Percentiles rank a stretch among this genome's conserved stretches.
Conservation (phyloP, 2,797 vertebrate genomes). For the Tapera naevia region DNA sequence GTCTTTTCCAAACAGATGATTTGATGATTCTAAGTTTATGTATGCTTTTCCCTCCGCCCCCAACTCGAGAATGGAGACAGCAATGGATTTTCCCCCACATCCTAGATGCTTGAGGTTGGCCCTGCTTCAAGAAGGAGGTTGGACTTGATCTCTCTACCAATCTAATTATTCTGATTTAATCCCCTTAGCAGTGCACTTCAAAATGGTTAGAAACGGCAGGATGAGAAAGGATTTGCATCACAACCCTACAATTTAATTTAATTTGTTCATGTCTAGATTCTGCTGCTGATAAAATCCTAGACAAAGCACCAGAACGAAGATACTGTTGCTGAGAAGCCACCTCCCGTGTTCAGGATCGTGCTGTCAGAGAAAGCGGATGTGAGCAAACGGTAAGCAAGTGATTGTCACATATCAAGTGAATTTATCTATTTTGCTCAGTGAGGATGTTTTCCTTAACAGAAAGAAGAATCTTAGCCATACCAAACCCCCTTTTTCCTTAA, state of each 20-base stretch:
- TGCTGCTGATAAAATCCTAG: not conserved
- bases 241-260: not conserved
- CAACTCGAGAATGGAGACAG: not conserved
- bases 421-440: not conserved
- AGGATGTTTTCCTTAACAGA: not conserved
- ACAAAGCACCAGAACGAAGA: not conserved
- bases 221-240: not conserved
- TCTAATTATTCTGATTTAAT: not conserved
- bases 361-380: not conserved
- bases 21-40: no score
- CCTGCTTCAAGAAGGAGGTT: not conserved
- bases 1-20: no score
- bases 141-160: not conserved
- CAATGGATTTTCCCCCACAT: not conserved
- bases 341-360: not conserved
- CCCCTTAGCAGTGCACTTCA: not conserved
- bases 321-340: not conserved
- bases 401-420: not conserved
- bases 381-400: not conserved
- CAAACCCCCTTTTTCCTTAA: not conserved
- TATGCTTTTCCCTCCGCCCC: not conserved
- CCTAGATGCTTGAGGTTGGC: not conserved
- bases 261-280: not conserved
- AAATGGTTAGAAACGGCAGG: not conserved
- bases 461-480: not conserved